A percentile compares a stretch with the other conserved stretches of the same genome.
Conservation (phyloP, 2,797 vertebrate genomes). For the Pangasius sanitwongsei region DNA sequence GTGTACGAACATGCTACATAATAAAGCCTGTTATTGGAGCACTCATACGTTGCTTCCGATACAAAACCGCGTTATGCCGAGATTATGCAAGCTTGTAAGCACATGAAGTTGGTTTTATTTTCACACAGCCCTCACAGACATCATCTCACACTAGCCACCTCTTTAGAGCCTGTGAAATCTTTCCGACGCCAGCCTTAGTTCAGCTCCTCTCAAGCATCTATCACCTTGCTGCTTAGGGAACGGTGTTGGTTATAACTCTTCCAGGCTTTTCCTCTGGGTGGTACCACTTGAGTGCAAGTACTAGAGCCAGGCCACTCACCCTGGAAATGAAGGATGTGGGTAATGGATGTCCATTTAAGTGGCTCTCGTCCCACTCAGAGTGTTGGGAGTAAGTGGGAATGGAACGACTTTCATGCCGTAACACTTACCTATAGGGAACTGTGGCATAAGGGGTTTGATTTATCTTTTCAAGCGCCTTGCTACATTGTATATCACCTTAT, state of each 20-base stretch:
- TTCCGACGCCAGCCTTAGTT: conserved; percentile 1
- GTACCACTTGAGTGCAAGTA: conserved; percentile 46
- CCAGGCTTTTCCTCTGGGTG: conserved; percentile 42
- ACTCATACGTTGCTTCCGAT: not conserved
- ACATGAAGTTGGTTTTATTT: not conserved
- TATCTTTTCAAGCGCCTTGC: not conserved
- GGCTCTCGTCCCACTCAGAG: conserved; percentile 35
- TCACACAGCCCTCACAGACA: not conserved
- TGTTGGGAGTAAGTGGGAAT: conserved; percentile 30
- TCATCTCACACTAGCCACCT: not conserved
- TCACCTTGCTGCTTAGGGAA: conserved; percentile 16
- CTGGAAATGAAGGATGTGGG: conserved; percentile 45
- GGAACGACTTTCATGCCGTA: conserved; percentile 29
- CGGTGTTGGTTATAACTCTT: conserved; percentile 37
- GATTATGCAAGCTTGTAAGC: not conserved
- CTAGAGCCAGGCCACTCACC: conserved; percentile 36
- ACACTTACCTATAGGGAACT: conserved; percentile 17
- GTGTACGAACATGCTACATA: not conserved
- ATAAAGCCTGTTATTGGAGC: not conserved
- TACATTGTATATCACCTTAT: conserved; percentile 5
- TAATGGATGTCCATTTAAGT: conserved; percentile 51
- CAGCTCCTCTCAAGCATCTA: conserved; percentile 3
- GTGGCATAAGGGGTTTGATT: conserved; percentile 9
- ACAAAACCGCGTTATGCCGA: too few species aligned
- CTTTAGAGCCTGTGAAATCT: conserved; percentile 5